phyloP scores from a whole-genome alignment of 2,888 invertebrate genomes.

The Margaritifera margaritifera region DNA sequence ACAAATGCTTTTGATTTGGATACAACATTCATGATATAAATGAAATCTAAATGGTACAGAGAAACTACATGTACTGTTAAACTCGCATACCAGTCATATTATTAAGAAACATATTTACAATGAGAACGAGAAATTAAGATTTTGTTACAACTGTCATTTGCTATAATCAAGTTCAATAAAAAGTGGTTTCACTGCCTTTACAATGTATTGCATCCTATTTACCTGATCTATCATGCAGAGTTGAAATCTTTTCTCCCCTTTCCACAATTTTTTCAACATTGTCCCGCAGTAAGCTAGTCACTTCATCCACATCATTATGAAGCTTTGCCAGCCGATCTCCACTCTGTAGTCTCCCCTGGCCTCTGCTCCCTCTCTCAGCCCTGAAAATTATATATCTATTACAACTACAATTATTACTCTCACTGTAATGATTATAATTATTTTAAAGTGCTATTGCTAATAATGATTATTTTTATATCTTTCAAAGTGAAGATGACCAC shows the following conservation, averaged over 20 bases:
- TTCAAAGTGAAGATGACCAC: no score
- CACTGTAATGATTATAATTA: background rate
- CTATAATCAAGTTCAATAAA: background rate
- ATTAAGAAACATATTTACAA: no score
- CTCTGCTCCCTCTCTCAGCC: slow-evolving; percentile 5
- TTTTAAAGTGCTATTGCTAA: background rate
- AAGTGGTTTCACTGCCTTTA: background rate
- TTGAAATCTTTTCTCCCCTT: slow-evolving; percentile 55
- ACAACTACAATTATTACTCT: background rate
- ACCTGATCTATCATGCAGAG: slow-evolving; percentile 59
- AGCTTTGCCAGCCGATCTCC: slow-evolving; percentile 2
- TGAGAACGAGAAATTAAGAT: no score
- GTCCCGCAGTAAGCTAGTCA: slow-evolving; percentile 55
- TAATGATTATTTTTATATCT: no score
- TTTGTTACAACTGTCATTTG: background rate
- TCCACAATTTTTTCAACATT: slow-evolving; percentile 62
- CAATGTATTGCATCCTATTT: slow-evolving; percentile 1
- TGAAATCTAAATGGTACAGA: no score
- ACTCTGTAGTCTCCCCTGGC: background rate
- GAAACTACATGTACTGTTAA: no score
- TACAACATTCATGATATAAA: no score
- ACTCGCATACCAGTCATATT: no score
- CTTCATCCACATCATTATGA: slow-evolving; percentile 53
- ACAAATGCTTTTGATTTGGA: no score
- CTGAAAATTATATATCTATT: background rate